Evolutionary conservation across 2,797 vertebrate genomes (phyloP).

Genomic region (Todus mexicanus): DNA sequence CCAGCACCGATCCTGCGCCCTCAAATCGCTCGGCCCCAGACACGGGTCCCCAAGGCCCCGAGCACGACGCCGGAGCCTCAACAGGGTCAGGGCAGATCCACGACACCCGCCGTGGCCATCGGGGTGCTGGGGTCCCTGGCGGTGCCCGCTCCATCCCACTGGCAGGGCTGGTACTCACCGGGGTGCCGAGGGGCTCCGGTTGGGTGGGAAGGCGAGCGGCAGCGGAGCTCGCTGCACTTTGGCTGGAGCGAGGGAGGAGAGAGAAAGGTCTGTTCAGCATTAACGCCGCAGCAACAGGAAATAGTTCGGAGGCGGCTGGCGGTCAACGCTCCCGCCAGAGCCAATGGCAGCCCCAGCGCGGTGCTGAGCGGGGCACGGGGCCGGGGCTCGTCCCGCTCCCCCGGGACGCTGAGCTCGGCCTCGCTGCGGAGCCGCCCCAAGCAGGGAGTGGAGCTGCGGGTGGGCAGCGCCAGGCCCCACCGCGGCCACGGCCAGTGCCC

Average conservation of each 20-base stretch:
- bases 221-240: not conserved
- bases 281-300: slow-evolving; percentile 79
- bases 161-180: not conserved
- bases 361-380: not conserved
- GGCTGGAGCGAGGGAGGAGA: not conserved
- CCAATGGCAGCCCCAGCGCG: slow-evolving; percentile 45
- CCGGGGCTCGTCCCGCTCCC: slow-evolving; percentile 3
- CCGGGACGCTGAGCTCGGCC: not conserved
- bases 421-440: not conserved
- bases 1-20: accelerated
- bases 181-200: not conserved
- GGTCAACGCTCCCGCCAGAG: slow-evolving; percentile 53
- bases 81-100: not conserved
- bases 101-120: accelerated
- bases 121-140: no score
- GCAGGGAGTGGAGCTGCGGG: not conserved
- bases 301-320: slow-evolving; percentile 66
- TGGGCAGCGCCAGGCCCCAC: not conserved
- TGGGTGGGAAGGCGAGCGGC: not conserved
- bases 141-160: no score
- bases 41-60: accelerated
- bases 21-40: not conserved
- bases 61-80: accelerated
- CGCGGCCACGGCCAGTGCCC: not conserved
- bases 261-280: slow-evolving; percentile 78